A percentile compares a stretch with the other conserved stretches of the same genome.
phyloP scores from a whole-genome alignment of 2,888 invertebrate species.

The Agriopis marginaria region DNA sequence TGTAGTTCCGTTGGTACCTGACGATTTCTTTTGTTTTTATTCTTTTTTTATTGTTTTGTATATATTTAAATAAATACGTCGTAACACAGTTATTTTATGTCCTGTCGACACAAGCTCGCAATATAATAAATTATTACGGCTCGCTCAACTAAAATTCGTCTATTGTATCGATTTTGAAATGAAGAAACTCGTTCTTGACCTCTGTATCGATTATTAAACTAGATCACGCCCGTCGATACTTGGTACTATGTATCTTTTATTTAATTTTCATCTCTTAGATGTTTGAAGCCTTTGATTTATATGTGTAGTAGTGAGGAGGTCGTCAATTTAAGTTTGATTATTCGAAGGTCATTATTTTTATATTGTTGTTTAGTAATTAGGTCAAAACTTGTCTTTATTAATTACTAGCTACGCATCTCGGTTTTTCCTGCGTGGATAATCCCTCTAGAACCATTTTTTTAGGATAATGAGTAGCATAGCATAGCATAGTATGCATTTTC shows the following conservation, averaged over 20 bases:
- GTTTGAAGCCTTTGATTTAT: constrained; percentile 3
- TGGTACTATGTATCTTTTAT: constrained; percentile 8
- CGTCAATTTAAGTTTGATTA: constrained; percentile 1
- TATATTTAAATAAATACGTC: constrained; percentile 15
- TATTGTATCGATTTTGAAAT: constrained; percentile 10
- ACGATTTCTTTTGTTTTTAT: constrained; percentile 22
- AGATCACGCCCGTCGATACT: constrained; percentile 4
- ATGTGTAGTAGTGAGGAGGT: background rate
- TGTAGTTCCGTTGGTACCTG: background rate
- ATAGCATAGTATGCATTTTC: too few relatives aligned
- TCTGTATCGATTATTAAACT: constrained; percentile 14
- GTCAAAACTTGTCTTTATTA: background rate
- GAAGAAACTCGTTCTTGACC: constrained; percentile 23
- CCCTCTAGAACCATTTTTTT: too few relatives aligned
- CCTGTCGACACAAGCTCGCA: constrained; percentile 8
- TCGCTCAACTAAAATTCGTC: constrained; percentile 9
- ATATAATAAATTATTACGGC: constrained; percentile 8
- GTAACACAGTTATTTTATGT: constrained; percentile 26
- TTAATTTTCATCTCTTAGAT: background rate
- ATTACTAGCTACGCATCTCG: too few relatives aligned
- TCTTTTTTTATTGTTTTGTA: constrained; percentile 7
- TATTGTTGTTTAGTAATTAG: background rate
- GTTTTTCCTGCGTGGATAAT: too few relatives aligned
- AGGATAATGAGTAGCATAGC: too few relatives aligned
- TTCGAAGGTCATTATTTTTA: background rate